These are phyloP conservation scores for Phoxinus phoxinus DNA, from an alignment of 2,113 vertebrate genomes.

Conservation along the genomic window DNA sequence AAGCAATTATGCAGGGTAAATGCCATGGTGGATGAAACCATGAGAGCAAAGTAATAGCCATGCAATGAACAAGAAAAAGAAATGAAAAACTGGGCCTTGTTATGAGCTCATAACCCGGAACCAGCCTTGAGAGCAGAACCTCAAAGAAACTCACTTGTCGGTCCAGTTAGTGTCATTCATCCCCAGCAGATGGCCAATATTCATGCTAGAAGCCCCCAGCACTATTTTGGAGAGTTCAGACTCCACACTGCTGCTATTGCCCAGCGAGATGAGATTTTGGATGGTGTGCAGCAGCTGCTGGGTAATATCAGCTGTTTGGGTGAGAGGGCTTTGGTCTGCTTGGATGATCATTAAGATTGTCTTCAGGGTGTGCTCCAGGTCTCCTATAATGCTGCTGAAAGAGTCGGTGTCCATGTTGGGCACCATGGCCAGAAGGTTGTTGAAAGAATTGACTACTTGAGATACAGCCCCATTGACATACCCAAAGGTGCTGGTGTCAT, in stretches of 20 bases:
- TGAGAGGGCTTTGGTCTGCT: slow-evolving; percentile 2
- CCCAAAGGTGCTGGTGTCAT: slow-evolving; percentile 39
- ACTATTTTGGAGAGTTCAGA: slow-evolving; percentile 31
- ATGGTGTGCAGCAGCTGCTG: slow-evolving; percentile 49
- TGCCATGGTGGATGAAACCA: slow-evolving; percentile 43
- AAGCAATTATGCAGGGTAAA: slow-evolving; percentile 48
- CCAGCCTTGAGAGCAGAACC: background rate
- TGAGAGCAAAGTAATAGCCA: slow-evolving; percentile 31
- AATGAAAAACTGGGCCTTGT: slow-evolving; percentile 3
- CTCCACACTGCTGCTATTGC: slow-evolving; percentile 42
- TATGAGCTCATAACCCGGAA: slow-evolving; percentile 25
- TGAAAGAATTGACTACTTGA: slow-evolving; percentile 44
- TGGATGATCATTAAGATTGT: slow-evolving; percentile 32
- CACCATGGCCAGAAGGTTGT: slow-evolving; percentile 39
- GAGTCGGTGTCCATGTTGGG: slow-evolving; percentile 15
- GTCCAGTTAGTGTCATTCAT: slow-evolving; percentile 61
- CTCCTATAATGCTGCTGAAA: slow-evolving; percentile 19
- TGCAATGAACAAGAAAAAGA: background rate
- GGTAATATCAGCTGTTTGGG: slow-evolving; percentile 38
- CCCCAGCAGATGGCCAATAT: slow-evolving; percentile 36
- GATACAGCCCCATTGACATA: background rate
- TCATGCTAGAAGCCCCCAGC: slow-evolving; percentile 46
- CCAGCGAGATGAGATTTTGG: slow-evolving; percentile 39
- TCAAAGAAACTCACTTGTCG: slow-evolving; percentile 57
- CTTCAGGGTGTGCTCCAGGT: slow-evolving; percentile 52